Base-by-base conservation (phyloP, 2,113 vertebrate species). In the Strigops habroptila region DNA sequence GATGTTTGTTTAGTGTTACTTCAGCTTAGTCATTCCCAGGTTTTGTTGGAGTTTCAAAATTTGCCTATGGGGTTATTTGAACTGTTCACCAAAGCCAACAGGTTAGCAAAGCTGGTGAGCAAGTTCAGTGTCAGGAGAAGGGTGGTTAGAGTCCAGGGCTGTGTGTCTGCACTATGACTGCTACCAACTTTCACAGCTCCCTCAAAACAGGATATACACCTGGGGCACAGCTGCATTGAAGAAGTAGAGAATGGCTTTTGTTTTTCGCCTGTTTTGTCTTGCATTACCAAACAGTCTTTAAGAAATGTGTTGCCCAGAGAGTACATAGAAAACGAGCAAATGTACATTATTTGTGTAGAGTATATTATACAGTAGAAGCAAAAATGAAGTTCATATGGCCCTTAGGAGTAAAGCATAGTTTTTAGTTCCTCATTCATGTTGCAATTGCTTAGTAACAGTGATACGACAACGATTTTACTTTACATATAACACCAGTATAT, bases 261-360 rank as follows among this genome's bases (percentile, higher is more conserved):
- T 16, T 35, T 89, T 82, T 64, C 39, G 43, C 10, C 25, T 64
- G 9, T 6, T 87, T 79, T 68, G 5, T 48, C 39, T 53, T 21
- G 7, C 18, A 4, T 46, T 22, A 53, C 31, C 10, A 18, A 28
- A 44, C 24, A 16, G 24, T n/a, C 53, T 86, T 82, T 59, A 57
- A 65, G 53, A 62, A 73, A 86, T 28, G 3, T 9, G 17, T 9
- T 57, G 24, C 21, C 59, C 31, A 41, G 17, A 33, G 12, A 65
- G 5, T 64, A 35, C 4, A 15, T 3, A 43, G 59, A 53, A 80
- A 33, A 31, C 1, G 1, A 83, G 39, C 6, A 51, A 44, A 76
- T 24, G 10, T 13, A 4, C 0, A 0, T 67, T 68, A 71, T 44
- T 88, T 69, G 3, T 52, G 13, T 57, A 10, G 9, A 14, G 5